These are phyloP conservation scores for Orthonychiurus folsomi DNA, from an alignment of 2,888 invertebrate species.

Conservation along the genomic window DNA sequence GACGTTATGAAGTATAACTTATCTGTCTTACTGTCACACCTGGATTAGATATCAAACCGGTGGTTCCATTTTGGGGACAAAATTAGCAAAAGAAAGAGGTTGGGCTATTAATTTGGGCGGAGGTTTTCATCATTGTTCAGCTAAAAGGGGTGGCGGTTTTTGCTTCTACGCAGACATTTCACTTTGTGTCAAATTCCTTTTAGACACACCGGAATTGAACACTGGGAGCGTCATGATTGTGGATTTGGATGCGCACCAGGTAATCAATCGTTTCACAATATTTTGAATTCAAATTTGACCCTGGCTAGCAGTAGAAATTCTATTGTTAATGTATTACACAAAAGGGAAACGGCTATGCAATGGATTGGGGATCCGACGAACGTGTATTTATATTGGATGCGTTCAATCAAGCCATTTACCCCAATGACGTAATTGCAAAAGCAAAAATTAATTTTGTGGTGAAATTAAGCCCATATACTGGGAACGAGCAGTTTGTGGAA, in stretches of 20 bases:
- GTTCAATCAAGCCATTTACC: conserved; percentile 73
- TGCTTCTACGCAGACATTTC: conserved; percentile 86
- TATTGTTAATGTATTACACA: conserved; percentile 15
- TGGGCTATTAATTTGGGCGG: conserved; percentile 88
- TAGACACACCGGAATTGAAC: conserved; percentile 48
- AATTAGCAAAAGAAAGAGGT: conserved; percentile 68
- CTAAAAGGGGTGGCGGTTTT: conserved; percentile 69
- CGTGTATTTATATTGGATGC: conserved; percentile 80
- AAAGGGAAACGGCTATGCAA: conserved; percentile 78
- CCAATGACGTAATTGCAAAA: conserved; percentile 65
- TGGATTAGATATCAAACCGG: conserved; percentile 61
- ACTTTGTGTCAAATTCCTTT: conserved; percentile 60
- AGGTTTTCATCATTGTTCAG: conserved; percentile 82
- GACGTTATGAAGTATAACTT: background rate
- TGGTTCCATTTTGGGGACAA: conserved; percentile 72
- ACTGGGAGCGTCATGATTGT: conserved; percentile 61
- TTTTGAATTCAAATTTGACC: conserved; percentile 11
- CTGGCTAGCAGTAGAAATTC: conserved; percentile 5
- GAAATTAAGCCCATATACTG: conserved; percentile 55
- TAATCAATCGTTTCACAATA: conserved; percentile 41
- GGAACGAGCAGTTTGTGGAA: conserved; percentile 60
- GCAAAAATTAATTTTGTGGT: conserved; percentile 60
- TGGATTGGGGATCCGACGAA: conserved; percentile 61
- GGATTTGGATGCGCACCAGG: conserved; percentile 87
- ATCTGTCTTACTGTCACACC: no score